Percentiles rank a stretch among this genome's conserved stretches.
phyloP scores from a whole-genome alignment of 1,140 invertebrate species.

The Ostrea denselamellosa region DNA sequence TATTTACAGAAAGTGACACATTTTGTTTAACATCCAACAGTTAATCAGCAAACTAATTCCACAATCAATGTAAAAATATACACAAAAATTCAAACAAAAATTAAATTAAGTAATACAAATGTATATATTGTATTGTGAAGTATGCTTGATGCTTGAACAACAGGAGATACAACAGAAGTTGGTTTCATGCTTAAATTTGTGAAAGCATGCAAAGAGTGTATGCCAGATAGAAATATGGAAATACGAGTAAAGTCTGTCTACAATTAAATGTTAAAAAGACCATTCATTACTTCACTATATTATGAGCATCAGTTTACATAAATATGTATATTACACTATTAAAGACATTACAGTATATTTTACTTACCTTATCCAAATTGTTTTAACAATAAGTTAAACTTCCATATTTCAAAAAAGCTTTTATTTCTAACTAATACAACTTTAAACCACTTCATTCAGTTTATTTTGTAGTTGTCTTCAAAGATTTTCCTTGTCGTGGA shows the following conservation, averaged over 20 bases:
- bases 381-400: neutral
- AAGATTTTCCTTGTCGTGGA: neutral
- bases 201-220: slow-evolving; percentile 12
- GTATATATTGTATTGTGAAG: neutral
- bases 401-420: neutral
- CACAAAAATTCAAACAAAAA: neutral
- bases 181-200: neutral
- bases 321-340: neutral
- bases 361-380: slow-evolving; percentile 18
- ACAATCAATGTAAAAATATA: neutral
- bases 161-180: neutral
- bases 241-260: neutral
- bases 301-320: slow-evolving; percentile 7
- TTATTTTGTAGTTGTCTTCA: no score
- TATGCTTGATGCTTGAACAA: neutral
- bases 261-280: neutral
- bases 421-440: neutral
- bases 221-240: neutral
- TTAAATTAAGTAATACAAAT: neutral
- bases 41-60: neutral
- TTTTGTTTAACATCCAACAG: neutral
- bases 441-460: no score
- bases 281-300: neutral
- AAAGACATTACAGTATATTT: neutral
- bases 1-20: neutral